These are phyloP conservation scores for Apogon talboti DNA, from an alignment of 2,797 vertebrate species.

Conservation along the genomic window DNA sequence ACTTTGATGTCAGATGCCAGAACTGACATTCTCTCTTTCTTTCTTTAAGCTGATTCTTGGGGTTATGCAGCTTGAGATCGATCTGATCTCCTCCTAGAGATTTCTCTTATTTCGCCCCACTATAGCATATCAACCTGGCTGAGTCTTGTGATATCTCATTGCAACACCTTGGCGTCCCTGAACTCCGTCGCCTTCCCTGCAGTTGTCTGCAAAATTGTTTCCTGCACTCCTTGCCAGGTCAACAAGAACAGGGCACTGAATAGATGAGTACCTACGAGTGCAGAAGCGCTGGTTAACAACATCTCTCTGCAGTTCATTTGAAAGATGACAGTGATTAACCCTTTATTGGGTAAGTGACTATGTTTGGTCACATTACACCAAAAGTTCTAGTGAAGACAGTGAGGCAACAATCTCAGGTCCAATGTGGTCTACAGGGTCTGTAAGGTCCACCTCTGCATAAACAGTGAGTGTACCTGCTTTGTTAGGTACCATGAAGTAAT, in stretches of 20 bases:
- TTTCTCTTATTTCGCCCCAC: conserved; percentile 44
- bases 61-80: conserved; percentile 59
- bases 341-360: too few relatives aligned
- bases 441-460: too few relatives aligned
- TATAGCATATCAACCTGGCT: conserved; percentile 49
- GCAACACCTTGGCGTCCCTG: conserved; percentile 69
- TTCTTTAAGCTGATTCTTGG: conserved; percentile 69
- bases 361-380: too few relatives aligned
- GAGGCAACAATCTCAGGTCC: too few relatives aligned
- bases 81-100: conserved; percentile 66
- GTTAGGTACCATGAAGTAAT: too few relatives aligned
- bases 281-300: conserved; percentile 34
- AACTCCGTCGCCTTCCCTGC: conserved; percentile 50
- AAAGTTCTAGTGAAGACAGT: too few relatives aligned
- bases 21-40: conserved; percentile 63
- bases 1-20: conserved; percentile 73
- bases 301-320: conserved; percentile 27
- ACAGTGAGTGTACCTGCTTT: too few relatives aligned
- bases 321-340: conserved; percentile 28
- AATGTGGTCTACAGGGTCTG: too few relatives aligned
- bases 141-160: conserved; percentile 65
- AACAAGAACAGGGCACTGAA: conserved; percentile 26
- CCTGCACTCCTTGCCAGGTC: conserved; percentile 42
- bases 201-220: conserved; percentile 53
- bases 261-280: conserved; percentile 39